These are phyloP conservation scores for Dicrurus megarhynchus DNA, from an alignment of 2,113 vertebrate species.

Conservation along the genomic window DNA sequence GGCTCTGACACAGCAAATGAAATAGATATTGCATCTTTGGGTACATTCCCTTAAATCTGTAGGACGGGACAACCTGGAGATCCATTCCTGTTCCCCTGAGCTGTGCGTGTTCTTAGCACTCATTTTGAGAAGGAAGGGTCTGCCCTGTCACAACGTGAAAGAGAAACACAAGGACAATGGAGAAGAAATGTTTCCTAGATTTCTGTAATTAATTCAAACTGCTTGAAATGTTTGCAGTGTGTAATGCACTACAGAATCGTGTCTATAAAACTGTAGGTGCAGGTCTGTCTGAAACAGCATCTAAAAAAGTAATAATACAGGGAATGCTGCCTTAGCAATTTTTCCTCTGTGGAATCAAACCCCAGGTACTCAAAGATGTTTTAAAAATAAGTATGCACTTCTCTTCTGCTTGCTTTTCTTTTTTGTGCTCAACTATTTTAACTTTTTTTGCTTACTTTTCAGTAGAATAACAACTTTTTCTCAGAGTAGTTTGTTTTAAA, in stretches of 20 bases:
- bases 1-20: neutral
- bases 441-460: neutral
- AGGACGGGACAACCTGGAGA: neutral
- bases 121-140: neutral
- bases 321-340: neutral
- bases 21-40: accelerated
- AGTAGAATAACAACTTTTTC: neutral
- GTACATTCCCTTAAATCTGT: neutral
- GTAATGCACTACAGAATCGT: neutral
- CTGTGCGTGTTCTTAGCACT: neutral
- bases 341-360: neutral
- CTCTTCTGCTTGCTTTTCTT: neutral
- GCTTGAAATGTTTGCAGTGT: neutral
- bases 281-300: neutral
- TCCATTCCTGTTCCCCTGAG: neutral
- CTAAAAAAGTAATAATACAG: neutral
- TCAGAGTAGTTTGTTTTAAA: neutral
- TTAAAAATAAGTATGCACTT: neutral
- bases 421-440: neutral
- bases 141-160: neutral
- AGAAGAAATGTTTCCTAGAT: neutral
- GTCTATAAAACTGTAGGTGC: neutral
- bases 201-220: neutral
- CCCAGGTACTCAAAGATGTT: neutral
- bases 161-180: neutral